Evolutionary conservation across 2,113 vertebrate species (phyloP).

Genomic region (Lagenorhynchus albirostris): DNA sequence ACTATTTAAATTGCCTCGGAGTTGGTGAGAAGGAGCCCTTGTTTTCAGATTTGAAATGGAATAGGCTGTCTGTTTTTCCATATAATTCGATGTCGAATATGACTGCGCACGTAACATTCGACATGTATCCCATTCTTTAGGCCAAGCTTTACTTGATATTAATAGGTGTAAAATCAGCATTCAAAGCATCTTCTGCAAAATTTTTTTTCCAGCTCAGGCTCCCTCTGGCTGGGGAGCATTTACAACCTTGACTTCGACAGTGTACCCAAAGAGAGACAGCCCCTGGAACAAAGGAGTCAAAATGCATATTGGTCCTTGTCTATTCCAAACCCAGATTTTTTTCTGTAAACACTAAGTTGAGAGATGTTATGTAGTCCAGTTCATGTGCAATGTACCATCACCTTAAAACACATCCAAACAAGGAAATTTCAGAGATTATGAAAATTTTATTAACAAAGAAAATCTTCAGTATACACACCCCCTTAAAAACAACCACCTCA

Average conservation of each 20-base stretch:
- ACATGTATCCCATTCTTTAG: background rate
- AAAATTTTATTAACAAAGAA: conserved; percentile 57
- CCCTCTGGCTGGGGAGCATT: background rate
- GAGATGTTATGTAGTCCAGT: background rate
- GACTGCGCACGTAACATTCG: background rate
- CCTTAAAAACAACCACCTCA: conserved; percentile 30
- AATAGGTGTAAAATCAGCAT: background rate
- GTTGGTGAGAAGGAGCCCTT: background rate
- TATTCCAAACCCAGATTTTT: background rate
- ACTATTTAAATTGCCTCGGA: background rate
- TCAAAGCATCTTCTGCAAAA: background rate
- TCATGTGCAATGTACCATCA: accelerated
- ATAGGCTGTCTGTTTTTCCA: background rate
- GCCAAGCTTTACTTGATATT: background rate
- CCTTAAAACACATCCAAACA: background rate
- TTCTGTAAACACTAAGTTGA: background rate
- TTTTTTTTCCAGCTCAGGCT: background rate
- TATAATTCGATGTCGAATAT: background rate
- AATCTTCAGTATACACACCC: background rate
- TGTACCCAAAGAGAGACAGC: background rate
- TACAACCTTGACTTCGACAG: background rate
- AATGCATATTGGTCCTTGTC: background rate
- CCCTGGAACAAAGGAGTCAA: background rate
- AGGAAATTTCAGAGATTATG: background rate
- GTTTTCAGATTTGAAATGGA: background rate